phyloP scores from a whole-genome alignment of 2,797 vertebrate species.

The Pseudochaenichthys georgianus region DNA sequence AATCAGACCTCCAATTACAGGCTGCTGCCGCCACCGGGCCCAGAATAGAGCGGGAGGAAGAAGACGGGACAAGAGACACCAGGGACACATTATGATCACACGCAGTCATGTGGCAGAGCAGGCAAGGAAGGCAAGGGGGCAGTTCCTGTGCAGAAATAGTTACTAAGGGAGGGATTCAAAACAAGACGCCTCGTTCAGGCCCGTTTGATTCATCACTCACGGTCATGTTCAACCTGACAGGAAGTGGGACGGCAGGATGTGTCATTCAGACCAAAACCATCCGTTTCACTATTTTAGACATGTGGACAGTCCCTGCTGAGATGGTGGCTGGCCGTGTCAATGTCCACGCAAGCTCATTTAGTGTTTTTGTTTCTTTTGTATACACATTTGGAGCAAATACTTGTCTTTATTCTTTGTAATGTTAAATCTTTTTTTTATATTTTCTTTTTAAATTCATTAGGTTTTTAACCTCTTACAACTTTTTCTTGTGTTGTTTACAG shows the following conservation, averaged over 20 bases:
- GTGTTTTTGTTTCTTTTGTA: background rate
- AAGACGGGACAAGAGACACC: conserved; percentile 72
- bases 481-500: too few species aligned
- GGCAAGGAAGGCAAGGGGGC: conserved; percentile 59
- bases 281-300: conserved; percentile 27
- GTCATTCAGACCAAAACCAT: conserved; percentile 9
- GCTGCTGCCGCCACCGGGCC: conserved; percentile 71
- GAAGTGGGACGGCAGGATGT: conserved; percentile 20
- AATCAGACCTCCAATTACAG: conserved; percentile 83
- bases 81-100: conserved; percentile 77
- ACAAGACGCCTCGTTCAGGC: conserved; percentile 29
- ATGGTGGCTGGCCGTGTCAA: conserved; percentile 19
- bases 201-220: conserved; percentile 36
- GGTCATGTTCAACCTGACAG: conserved; percentile 21
- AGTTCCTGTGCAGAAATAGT: conserved; percentile 56
- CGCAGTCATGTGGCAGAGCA: conserved; percentile 74
- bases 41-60: conserved; percentile 79
- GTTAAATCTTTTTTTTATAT: too few species aligned
- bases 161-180: conserved; percentile 49
- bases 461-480: too few species aligned
- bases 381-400: too few species aligned
- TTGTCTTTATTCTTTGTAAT: too few species aligned
- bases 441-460: conserved; percentile 7
- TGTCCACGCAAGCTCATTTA: conserved; percentile 34
- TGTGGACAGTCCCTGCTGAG: conserved; percentile 15